Evolutionary conservation across 2,888 invertebrate genomes (phyloP).

Genomic region (Cheiracanthium punctorium): DNA sequence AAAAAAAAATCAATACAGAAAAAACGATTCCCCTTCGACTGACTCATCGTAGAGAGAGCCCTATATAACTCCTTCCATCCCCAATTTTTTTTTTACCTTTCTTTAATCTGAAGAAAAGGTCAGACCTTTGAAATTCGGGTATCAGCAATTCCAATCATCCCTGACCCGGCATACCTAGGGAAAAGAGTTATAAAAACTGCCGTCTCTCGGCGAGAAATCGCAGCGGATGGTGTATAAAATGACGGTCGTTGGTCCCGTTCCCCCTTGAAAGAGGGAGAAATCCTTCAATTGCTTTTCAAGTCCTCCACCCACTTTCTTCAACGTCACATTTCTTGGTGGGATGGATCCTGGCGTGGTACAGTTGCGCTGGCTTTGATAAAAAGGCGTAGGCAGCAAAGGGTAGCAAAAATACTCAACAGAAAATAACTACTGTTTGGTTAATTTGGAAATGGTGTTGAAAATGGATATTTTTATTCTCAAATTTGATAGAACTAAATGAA

Average conservation of each 20-base stretch:
- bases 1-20: constrained; percentile 7
- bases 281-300: neutral
- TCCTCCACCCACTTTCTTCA: neutral
- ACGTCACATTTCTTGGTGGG: neutral
- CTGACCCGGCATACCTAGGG: neutral
- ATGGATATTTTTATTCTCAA: too few relatives aligned
- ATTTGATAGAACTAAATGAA: too few relatives aligned
- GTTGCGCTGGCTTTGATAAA: neutral
- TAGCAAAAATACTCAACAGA: too few relatives aligned
- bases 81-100: neutral
- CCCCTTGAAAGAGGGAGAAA: neutral
- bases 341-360: neutral
- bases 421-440: too few relatives aligned
- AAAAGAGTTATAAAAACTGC: neutral
- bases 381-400: neutral
- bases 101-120: neutral
- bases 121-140: neutral
- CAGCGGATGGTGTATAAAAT: neutral
- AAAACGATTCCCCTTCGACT: neutral
- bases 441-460: too few relatives aligned
- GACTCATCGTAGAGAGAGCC: neutral
- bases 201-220: neutral
- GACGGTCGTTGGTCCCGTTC: neutral
- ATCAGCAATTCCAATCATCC: neutral
- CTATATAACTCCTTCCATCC: neutral